Percentiles rank a stretch among this genome's conserved stretches.
These are phyloP conservation scores for Sipha maydis DNA, from an alignment of 2,888 invertebrate species.

Conservation along the genomic window DNA sequence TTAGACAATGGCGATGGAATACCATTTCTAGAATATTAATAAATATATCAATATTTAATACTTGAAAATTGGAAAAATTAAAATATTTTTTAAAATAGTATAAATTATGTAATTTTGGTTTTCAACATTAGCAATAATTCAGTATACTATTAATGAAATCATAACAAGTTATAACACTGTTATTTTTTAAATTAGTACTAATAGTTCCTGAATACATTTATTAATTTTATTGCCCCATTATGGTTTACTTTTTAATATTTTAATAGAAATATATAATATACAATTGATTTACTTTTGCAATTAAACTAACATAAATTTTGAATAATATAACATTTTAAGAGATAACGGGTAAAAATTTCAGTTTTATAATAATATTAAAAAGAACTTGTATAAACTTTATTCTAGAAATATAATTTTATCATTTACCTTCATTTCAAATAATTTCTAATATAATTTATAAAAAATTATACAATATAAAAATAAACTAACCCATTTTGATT, in stretches of 20 bases:
- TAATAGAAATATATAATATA: too few species aligned
- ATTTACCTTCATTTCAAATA: background rate
- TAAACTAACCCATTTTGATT: conserved; percentile 53
- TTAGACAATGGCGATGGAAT: conserved; percentile 8
- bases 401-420: background rate
- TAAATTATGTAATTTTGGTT: too few species aligned
- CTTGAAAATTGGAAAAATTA: too few species aligned
- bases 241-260: too few species aligned
- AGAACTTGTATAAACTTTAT: too few species aligned
- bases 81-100: too few species aligned
- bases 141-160: background rate
- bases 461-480: background rate
- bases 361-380: too few species aligned
- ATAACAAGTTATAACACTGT: background rate
- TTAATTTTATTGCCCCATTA: too few species aligned
- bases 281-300: too few species aligned
- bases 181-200: background rate
- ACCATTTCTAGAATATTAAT: conserved; percentile 30
- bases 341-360: too few species aligned
- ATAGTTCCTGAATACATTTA: background rate
- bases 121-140: background rate
- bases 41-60: background rate
- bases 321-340: too few species aligned
- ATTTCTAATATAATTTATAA: background rate
- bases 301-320: too few species aligned